Evolutionary conservation across 2,888 invertebrate species (phyloP), one percentile per base, ranked within the genome.

Genomic region (Neria commutata): DNA sequence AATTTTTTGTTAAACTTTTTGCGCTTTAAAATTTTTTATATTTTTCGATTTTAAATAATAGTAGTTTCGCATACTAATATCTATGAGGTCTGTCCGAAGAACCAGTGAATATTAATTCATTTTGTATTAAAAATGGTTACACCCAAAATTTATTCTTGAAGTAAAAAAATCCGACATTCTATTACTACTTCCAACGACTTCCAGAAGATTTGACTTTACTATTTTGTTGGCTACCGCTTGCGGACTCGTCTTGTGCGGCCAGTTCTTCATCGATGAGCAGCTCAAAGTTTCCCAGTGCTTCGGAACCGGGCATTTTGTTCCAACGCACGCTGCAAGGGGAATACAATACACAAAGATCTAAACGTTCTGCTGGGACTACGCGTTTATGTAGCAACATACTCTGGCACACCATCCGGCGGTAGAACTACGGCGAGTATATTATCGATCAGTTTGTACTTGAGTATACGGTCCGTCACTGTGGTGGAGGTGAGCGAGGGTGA

Each of bases 401-500:
- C 95, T 29, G 95, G 95, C 48, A 91, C 84, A 50, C 95, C 94
- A 73, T 91, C 91, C 1, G 94, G 91, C 0, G 95, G 95, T 42
- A 95, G 82, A 1, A 96, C 92, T 48, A 96, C 89, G 8, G 94
- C 92, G 67, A 96, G 84, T 68, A 95, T 92, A 78, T 95, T 95
- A 74, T 95, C 95, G 64, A 97, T 91, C 47, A 97, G 83, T 83
- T 95, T 95, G 76, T 95, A 93, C 76, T 97, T 97, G 69, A 97
- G 84, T 74, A 96, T 95, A 67, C 96, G 85, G 81, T 97, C 96
- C 74, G 94, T 95, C 0, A 92, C 92, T 0, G 96, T 97, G 0
- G 96, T 97, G 0, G 95, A 94, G 1, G 95, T 93, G 53, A 97
- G 81, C 0, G 95, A 95, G 0, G 97, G 96, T 0, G 96, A 96